Percentiles rank a stretch among this genome's conserved stretches.
Evolutionary conservation across 1,140 invertebrate species (phyloP).

Genomic region (Zaprionus vittiger): DNA sequence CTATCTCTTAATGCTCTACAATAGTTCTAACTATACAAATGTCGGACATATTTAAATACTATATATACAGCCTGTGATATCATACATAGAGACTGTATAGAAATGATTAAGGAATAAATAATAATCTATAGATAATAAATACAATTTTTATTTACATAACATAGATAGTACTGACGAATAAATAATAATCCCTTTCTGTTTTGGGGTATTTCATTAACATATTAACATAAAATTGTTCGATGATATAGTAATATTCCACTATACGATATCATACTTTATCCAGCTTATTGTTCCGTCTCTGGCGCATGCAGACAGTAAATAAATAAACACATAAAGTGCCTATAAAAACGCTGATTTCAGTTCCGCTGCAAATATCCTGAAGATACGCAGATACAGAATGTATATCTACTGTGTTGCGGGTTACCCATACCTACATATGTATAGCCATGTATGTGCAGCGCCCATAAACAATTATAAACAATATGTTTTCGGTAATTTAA

Average conservation of each 20-base stretch:
- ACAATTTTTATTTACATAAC: not conserved
- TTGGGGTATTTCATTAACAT: not conserved
- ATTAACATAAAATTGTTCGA: not conserved
- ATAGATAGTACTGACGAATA: not conserved
- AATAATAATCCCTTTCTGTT: not conserved
- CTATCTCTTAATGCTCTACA: no score
- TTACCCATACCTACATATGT: not conserved
- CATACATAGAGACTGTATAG: no score
- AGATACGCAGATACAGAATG: not conserved
- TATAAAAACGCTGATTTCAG: conserved; percentile 66
- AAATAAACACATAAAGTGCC: conserved; percentile 64
- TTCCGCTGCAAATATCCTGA: conserved; percentile 16
- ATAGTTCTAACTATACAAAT: no score
- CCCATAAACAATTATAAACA: conserved; percentile 67
- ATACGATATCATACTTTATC: not conserved
- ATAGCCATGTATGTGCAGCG: not conserved
- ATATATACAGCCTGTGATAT: no score
- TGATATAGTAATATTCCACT: not conserved
- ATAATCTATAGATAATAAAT: not conserved
- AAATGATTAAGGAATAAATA: not conserved
- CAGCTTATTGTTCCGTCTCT: not conserved
- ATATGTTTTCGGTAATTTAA: conserved; percentile 73
- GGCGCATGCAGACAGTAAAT: conserved; percentile 42
- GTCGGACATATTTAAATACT: no score
- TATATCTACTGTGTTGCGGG: not conserved